phyloP scores from a whole-genome alignment of 2,888 invertebrate species.

The Drosophila eohydei region DNA sequence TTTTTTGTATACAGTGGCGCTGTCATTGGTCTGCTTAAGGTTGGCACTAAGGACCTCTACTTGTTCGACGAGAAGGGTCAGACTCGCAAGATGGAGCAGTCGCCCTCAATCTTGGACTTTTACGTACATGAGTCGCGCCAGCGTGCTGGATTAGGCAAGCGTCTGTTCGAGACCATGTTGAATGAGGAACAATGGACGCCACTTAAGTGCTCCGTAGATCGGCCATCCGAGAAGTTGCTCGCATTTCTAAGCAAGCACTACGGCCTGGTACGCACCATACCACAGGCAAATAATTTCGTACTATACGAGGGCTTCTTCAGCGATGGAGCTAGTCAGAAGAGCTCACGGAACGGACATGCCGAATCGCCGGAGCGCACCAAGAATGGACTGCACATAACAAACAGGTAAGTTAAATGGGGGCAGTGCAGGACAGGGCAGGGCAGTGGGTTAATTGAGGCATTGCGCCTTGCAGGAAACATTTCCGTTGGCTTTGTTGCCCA shows the following conservation, averaged over 20 bases:
- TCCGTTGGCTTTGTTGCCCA: conserved; percentile 77
- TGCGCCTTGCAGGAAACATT: conserved; percentile 73
- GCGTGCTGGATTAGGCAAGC: conserved; percentile 93
- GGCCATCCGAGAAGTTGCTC: conserved; percentile 95
- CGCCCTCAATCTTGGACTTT: conserved; percentile 96
- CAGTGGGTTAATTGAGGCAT: conserved; percentile 63
- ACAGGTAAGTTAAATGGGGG: conserved; percentile 77
- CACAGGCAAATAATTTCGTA: conserved; percentile 95
- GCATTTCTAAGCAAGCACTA: conserved; percentile 95
- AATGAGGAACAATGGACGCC: conserved; percentile 89
- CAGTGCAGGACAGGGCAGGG: conserved; percentile 23
- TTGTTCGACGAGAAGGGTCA: conserved; percentile 90
- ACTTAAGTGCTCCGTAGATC: conserved; percentile 94
- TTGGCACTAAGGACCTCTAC: conserved; percentile 95
- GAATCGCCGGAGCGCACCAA: conserved; percentile 64
- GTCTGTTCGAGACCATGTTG: conserved; percentile 94
- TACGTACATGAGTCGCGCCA: conserved; percentile 94
- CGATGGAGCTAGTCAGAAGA: conserved; percentile 45
- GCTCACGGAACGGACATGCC: conserved; percentile 45
- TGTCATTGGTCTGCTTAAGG: conserved; percentile 95
- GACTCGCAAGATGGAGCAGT: conserved; percentile 91
- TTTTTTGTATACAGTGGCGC: conserved; percentile 86
- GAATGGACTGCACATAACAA: conserved; percentile 80
- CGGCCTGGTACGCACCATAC: conserved; percentile 87
- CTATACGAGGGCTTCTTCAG: conserved; percentile 93